Conservation (phyloP, 1,140 invertebrate species). For the Temnothorax nylanderi region DNA sequence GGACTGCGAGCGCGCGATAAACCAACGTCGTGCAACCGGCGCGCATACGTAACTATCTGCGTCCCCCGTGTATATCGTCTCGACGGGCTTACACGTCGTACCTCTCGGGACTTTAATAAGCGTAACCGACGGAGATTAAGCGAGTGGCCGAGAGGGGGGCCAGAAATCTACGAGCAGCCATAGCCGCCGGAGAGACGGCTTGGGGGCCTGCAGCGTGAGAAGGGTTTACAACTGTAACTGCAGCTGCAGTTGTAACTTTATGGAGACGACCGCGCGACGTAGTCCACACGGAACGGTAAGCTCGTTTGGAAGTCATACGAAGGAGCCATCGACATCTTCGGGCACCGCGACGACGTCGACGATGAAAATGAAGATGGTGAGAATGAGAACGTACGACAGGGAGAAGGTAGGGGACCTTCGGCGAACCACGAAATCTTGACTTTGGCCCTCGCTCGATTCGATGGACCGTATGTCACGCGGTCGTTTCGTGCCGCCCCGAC, state of each 20-base stretch:
- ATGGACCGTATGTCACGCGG: constrained; percentile 78
- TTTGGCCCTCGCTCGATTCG: constrained; percentile 67
- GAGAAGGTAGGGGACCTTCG: constrained; percentile 12
- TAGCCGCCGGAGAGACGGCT: constrained; percentile 16
- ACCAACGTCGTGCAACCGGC: constrained; percentile 40
- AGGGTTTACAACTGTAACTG: constrained; percentile 27
- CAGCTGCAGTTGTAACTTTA: constrained; percentile 4
- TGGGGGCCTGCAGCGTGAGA: background rate
- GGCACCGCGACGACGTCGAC: background rate
- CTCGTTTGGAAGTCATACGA: constrained; percentile 44
- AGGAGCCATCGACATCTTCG: constrained; percentile 46
- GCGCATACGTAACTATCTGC: constrained; percentile 44
- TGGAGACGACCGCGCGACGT: constrained; percentile 6
- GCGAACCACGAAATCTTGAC: constrained; percentile 70
- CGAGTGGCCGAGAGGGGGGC: constrained; percentile 4
- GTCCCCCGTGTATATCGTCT: constrained; percentile 20
- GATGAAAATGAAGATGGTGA: background rate
- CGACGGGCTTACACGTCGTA: constrained; percentile 58
- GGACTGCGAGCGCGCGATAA: constrained; percentile 39
- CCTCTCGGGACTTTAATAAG: constrained; percentile 55
- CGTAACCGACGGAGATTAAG: constrained; percentile 54
- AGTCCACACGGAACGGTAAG: constrained; percentile 33
- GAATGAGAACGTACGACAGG: background rate
- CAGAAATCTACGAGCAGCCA: constrained; percentile 38
- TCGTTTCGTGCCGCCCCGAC: constrained; percentile 69